Conservation (phyloP, 2,797 vertebrate genomes). For the Antrozous pallidus region DNA sequence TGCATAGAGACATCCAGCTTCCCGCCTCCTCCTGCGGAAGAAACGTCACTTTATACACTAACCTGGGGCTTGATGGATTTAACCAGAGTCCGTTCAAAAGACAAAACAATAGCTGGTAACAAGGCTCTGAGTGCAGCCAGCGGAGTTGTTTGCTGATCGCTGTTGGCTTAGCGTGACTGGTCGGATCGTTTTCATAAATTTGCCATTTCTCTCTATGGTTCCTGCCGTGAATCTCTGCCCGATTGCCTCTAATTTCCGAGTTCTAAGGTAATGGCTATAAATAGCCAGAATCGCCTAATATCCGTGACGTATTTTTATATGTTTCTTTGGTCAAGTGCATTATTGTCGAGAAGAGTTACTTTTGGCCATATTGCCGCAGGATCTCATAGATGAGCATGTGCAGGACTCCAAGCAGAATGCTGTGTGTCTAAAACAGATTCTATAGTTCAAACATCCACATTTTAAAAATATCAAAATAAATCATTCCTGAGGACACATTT, state of each 20-base stretch:
- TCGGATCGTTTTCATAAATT: constrained; percentile 34
- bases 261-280: constrained; percentile 40
- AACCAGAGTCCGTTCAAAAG: constrained; percentile 18
- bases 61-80: neutral
- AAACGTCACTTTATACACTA: neutral
- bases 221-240: constrained; percentile 52
- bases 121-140: neutral
- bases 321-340: neutral
- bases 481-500: neutral
- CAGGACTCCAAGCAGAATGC: neutral
- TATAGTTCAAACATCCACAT: neutral
- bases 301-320: neutral
- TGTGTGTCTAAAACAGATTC: neutral
- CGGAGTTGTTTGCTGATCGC: constrained; percentile 17
- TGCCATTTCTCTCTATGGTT: constrained; percentile 35
- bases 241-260: constrained; percentile 45
- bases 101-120: neutral
- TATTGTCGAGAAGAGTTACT: neutral
- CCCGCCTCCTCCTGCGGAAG: neutral
- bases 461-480: neutral
- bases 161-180: neutral
- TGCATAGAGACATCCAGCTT: neutral
- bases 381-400: neutral
- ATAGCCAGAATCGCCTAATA: constrained; percentile 24
- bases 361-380: neutral